Percentiles rank a stretch among this genome's conserved stretches.
Conservation (phyloP, 2,888 invertebrate species). For the Eurois occulta region DNA sequence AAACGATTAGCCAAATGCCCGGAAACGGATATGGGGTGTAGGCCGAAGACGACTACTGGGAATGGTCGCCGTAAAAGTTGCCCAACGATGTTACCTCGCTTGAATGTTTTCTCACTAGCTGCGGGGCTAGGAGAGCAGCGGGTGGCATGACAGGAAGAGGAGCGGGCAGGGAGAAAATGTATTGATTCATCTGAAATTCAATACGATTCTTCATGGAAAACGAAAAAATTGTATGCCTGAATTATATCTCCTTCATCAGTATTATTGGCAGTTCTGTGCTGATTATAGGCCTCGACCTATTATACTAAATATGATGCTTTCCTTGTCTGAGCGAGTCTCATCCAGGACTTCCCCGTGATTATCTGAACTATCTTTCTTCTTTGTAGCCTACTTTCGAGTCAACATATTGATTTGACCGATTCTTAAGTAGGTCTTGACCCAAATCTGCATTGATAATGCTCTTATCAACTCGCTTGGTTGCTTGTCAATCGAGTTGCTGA, state of each 20-base stretch:
- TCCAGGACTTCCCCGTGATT: too few species aligned
- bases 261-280: too few species aligned
- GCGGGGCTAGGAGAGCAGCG: conserved; percentile 48
- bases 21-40: conserved; percentile 69
- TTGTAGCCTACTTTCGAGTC: too few species aligned
- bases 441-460: not conserved
- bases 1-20: conserved; percentile 77
- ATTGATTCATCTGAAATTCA: not conserved
- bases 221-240: too few species aligned
- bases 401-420: too few species aligned
- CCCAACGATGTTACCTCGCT: conserved; percentile 71
- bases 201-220: too few species aligned
- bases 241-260: too few species aligned
- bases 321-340: too few species aligned
- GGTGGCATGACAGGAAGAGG: not conserved
- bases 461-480: conserved; percentile 1
- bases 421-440: too few species aligned
- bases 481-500: not conserved
- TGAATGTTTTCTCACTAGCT: conserved; percentile 63
- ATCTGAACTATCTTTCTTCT: too few species aligned
- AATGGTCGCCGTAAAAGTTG: conserved; percentile 72
- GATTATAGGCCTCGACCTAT: too few species aligned
- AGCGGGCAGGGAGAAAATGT: not conserved
- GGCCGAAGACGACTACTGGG: conserved; percentile 70
- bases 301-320: too few species aligned